Percentiles rank a stretch among this genome's conserved stretches.
These are phyloP conservation scores for Calameuta pallipes DNA, from an alignment of 2,888 invertebrate genomes.

Conservation along the genomic window DNA sequence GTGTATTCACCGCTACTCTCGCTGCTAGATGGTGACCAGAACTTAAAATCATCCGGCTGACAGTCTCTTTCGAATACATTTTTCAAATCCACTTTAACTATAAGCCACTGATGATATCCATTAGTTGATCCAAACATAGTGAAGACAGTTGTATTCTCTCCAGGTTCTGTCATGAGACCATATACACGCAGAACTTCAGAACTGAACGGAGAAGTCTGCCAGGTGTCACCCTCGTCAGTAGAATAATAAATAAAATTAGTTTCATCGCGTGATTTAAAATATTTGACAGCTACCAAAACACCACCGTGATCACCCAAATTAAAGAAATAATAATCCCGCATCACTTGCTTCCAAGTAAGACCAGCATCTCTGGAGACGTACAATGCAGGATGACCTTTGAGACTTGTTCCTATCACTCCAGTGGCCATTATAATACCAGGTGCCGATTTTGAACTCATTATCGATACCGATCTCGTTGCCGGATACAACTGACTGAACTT, in stretches of 20 bases:
- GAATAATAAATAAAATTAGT: slow-evolving; percentile 86
- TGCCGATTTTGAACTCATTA: slow-evolving; percentile 87
- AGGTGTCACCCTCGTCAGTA: slow-evolving; percentile 85
- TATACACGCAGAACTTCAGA: slow-evolving; percentile 84
- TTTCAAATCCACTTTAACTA: slow-evolving; percentile 76
- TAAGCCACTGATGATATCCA: slow-evolving; percentile 87
- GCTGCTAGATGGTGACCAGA: slow-evolving; percentile 83
- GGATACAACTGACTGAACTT: slow-evolving; percentile 87
- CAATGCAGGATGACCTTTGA: slow-evolving; percentile 85
- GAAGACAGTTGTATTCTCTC: slow-evolving; percentile 92
- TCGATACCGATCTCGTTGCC: slow-evolving; percentile 81
- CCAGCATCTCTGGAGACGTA: slow-evolving; percentile 87
- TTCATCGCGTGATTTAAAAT: slow-evolving; percentile 80
- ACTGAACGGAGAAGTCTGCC: slow-evolving; percentile 80
- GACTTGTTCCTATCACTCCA: slow-evolving; percentile 80
- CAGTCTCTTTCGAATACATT: slow-evolving; percentile 73
- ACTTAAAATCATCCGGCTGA: slow-evolving; percentile 82
- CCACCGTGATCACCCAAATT: slow-evolving; percentile 94
- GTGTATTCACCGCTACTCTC: slow-evolving; percentile 69
- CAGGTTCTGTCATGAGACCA: slow-evolving; percentile 92
- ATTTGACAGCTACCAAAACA: slow-evolving; percentile 85
- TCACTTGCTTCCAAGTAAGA: slow-evolving; percentile 82
- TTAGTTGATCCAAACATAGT: slow-evolving; percentile 90
- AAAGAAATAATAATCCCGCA: slow-evolving; percentile 86
- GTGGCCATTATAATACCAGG: slow-evolving; percentile 91